Evolutionary conservation across 2,797 vertebrate genomes (phyloP).

Genomic region (Poecilia gillii): DNA sequence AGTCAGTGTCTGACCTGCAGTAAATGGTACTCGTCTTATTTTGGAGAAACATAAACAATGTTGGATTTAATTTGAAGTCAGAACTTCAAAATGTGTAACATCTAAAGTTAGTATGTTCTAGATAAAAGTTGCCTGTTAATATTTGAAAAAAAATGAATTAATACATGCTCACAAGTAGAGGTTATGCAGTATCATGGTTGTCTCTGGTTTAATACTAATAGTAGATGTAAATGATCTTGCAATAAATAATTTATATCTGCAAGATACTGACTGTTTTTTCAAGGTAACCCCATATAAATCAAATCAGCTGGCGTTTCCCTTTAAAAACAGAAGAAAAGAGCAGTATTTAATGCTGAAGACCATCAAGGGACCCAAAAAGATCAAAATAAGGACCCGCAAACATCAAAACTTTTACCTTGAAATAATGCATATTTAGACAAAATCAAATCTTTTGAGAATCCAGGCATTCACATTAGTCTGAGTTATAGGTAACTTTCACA

Average conservation of each 20-base stretch:
- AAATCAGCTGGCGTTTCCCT: background rate
- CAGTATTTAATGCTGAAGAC: background rate
- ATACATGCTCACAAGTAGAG: background rate
- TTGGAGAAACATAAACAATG: background rate
- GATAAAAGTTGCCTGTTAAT: background rate
- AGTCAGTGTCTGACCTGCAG: conserved; percentile 2
- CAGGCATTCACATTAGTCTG: background rate
- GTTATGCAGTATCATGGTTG: background rate
- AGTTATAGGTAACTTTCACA: background rate
- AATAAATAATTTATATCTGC: background rate
- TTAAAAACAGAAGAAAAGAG: background rate
- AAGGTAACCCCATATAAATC: background rate
- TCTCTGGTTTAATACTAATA: background rate
- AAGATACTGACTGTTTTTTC: background rate
- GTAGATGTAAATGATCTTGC: background rate
- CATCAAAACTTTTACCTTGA: background rate
- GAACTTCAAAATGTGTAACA: background rate
- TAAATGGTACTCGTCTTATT: background rate
- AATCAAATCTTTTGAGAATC: background rate
- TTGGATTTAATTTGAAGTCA: background rate
- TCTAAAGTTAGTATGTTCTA: background rate
- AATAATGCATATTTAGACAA: background rate
- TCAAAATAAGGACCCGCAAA: background rate
- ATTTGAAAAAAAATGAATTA: no score
- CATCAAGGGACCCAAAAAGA: background rate